Base-by-base conservation (phyloP, 2,888 invertebrate genomes). In the Nasonia oneida region DNA sequence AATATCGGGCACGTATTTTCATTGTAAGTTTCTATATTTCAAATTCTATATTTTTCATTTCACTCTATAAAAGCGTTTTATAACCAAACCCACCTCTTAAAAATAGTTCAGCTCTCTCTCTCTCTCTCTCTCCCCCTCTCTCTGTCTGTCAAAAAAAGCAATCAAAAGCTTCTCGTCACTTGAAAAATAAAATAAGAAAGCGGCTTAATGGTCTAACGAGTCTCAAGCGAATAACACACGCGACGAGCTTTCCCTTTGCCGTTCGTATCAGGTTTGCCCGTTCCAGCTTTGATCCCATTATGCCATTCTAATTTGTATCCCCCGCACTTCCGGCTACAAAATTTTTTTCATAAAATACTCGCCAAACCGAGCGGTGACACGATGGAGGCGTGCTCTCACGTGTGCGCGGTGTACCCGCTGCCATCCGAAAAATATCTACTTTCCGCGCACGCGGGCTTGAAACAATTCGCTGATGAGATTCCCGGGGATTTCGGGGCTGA, bases 381-480 rank as follows among this genome's bases (percentile, higher is more conserved):
- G 57, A n/a, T 57, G 57, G 6, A 64, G 64, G 3, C 64, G 64
- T 29, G 3, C 12, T 6, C 14, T 10, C 64, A 14, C 5, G 29
- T 74, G 50, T 37, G 10, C 6, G 29, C 61, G 50, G 29, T 74
- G 50, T 15, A 10, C 39, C 37, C 23, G 70, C 18, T 14, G 53
- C 8, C 47, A 50, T 33, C 57, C 57, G 64, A 64, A 64, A 64
- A 64, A 64, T 64, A 64, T 64, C 39, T 37, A 73, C 64, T 29
- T 64, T 64, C 64, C 64, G 29, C 57, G 57, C 57, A 57, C 57
- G 64, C 29, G 33, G 42, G 37, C 23, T 15, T 76, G 71, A 73
- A 82, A 82, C 70, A 85, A 82, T 82, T 85, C 74, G 64, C 71
- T 83, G 79, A 86, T 83, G 86, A 82, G 71, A 83, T 82, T 81